Evolutionary conservation across 30 jellyfish, hydroid and myxozoan genomes (phyloP).

Genomic region (Aurelia aurita complex sp. Pacific): DNA sequence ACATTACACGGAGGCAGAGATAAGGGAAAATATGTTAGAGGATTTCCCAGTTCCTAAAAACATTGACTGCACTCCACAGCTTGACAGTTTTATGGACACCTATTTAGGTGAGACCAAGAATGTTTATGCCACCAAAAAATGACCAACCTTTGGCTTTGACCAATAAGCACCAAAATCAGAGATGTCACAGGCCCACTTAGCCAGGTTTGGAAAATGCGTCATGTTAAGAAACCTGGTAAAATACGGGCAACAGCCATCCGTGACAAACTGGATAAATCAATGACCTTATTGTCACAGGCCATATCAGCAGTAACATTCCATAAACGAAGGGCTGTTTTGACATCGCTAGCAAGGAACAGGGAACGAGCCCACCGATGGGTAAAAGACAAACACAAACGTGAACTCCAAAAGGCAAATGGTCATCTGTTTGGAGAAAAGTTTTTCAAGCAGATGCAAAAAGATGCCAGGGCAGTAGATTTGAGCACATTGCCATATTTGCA

Average conservation of each 20-base stretch:
- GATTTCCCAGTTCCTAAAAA: too few species aligned
- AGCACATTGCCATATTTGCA: neutral
- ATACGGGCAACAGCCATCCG: neutral
- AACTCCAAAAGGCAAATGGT: too few species aligned
- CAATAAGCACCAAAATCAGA: neutral
- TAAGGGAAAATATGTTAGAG: too few species aligned
- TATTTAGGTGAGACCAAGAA: too few species aligned
- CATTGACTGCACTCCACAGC: too few species aligned
- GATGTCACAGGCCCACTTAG: neutral
- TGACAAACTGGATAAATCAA: too few species aligned
- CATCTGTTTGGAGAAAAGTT: neutral
- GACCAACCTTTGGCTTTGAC: slow-evolving; percentile 1
- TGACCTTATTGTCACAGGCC: too few species aligned
- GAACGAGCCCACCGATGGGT: neutral
- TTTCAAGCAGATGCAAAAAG: neutral
- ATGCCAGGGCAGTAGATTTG: neutral
- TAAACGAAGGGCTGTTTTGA: too few species aligned
- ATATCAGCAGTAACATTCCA: too few species aligned
- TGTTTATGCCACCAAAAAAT: too few species aligned
- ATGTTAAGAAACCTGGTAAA: neutral
- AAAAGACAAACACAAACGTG: neutral
- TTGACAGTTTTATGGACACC: too few species aligned
- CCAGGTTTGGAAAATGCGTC: neutral
- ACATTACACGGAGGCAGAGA: too few species aligned
- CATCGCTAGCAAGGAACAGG: neutral